Percentiles rank a stretch among this genome's conserved stretches.
Conservation (phyloP, 1,140 invertebrate species). For the Leptinotarsa lineolata region DNA sequence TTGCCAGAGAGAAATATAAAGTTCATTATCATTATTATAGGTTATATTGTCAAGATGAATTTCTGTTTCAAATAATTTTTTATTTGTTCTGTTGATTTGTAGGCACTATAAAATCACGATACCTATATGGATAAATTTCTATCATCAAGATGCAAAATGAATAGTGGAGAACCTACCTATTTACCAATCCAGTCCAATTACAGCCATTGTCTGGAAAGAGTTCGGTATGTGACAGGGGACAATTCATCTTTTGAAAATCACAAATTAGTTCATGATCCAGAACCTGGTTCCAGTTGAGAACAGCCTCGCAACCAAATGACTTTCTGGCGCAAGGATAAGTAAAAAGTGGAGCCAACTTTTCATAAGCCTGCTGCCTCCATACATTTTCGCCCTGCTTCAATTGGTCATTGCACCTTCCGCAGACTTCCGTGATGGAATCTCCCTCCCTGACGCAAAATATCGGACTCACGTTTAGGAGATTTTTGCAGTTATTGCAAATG, state of each 20-base stretch:
- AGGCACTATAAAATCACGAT: not conserved
- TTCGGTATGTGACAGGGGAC: conserved; percentile 26
- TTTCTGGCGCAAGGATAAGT: conserved; percentile 37
- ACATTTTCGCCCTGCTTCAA: conserved; percentile 6
- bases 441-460: conserved; percentile 27
- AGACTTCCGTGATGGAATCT: conserved; percentile 27
- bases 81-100: not conserved
- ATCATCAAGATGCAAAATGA: not conserved
- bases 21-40: no score
- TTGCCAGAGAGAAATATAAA: no score
- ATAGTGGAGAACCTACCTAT: not conserved
- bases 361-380: conserved; percentile 31
- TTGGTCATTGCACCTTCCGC: conserved; percentile 30
- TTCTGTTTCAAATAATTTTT: no score
- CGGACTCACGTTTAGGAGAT: conserved; percentile 32
- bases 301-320: conserved; percentile 28
- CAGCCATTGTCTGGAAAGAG: conserved; percentile 25
- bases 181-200: conserved; percentile 31
- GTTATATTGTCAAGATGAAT: no score
- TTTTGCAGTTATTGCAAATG: conserved; percentile 30
- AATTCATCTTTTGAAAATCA: conserved; percentile 18
- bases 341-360: conserved; percentile 24
- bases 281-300: conserved; percentile 29
- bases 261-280: conserved; percentile 35
- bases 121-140: not conserved